Conservation (phyloP, 2,113 vertebrate genomes). For the Mus musculus region DNA sequence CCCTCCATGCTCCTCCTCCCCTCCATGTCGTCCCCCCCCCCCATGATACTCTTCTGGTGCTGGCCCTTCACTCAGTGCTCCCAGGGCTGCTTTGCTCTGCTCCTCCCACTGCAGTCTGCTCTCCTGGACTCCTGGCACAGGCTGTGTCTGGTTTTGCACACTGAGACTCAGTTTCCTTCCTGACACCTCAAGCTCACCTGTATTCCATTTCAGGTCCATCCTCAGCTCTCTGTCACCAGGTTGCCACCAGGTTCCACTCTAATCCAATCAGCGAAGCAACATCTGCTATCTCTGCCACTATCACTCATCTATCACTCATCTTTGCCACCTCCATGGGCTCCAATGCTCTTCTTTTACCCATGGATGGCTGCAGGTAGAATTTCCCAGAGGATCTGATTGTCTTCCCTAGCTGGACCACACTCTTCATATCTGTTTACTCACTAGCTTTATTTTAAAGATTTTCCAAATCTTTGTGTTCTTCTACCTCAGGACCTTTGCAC, state of each 20-base stretch:
- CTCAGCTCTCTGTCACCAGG: background rate
- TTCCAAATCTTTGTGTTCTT: background rate
- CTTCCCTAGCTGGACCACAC: background rate
- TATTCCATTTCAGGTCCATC: background rate
- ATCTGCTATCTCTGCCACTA: background rate
- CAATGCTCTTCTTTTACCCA: background rate
- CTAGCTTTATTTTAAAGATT: background rate
- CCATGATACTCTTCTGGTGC: background rate
- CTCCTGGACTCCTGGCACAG: background rate
- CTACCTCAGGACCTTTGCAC: background rate
- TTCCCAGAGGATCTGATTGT: background rate
- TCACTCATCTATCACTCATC: too few relatives aligned
- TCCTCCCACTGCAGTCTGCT: background rate
- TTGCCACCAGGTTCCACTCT: fast-evolving
- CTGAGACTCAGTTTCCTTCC: background rate
- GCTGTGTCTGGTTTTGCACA: background rate
- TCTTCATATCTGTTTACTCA: background rate
- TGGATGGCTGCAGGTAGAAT: background rate
- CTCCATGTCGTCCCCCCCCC: too few relatives aligned
- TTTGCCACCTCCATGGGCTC: background rate
- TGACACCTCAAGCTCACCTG: background rate
- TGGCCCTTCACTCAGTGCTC: background rate
- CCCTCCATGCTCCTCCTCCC: too few relatives aligned
- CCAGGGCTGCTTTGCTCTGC: background rate
- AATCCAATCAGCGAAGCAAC: background rate